Evolutionary conservation across 1,140 invertebrate genomes (phyloP).

Genomic region (Zaprionus kolodkinae): DNA sequence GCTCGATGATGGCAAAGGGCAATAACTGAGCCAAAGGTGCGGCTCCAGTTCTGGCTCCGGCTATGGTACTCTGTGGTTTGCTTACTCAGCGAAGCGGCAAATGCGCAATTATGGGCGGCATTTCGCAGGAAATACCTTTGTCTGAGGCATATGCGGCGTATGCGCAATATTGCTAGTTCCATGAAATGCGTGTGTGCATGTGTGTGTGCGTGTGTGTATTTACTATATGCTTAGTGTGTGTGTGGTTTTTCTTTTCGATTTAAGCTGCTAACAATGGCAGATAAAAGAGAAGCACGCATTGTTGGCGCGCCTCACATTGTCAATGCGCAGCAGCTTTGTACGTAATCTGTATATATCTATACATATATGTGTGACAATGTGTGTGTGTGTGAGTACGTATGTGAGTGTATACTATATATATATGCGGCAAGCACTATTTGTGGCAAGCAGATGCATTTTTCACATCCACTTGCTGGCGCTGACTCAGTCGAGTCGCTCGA

Average conservation of each 20-base stretch:
- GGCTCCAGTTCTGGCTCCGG: not conserved
- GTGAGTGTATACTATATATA: constrained; percentile 13
- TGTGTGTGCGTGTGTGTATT: constrained; percentile 11
- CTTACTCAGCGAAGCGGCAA: constrained; percentile 58
- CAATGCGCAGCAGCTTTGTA: constrained; percentile 45
- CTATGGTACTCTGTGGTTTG: constrained; percentile 33
- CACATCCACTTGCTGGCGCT: constrained; percentile 19
- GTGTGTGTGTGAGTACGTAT: not conserved
- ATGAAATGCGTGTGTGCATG: constrained; percentile 11
- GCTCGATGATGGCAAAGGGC: not conserved
- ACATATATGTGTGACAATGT: not conserved
- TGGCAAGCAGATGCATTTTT: constrained; percentile 31
- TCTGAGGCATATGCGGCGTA: constrained; percentile 50
- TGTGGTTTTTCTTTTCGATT: constrained; percentile 6
- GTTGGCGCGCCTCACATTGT: constrained; percentile 51
- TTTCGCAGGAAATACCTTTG: constrained; percentile 41
- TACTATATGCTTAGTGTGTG: constrained; percentile 11
- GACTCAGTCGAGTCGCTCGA: constrained; percentile 39
- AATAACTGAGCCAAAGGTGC: constrained; percentile 20
- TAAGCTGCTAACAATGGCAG: constrained; percentile 43
- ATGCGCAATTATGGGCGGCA: constrained; percentile 69
- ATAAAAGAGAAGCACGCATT: constrained; percentile 47
- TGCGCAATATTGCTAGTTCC: constrained; percentile 49
- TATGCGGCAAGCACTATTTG: constrained; percentile 25
- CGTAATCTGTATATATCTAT: constrained; percentile 14